Percentiles rank a stretch among this genome's conserved stretches.
Evolutionary conservation across 2,113 vertebrate species (phyloP).

Genomic region (Kobus ellipsiprymnus): DNA sequence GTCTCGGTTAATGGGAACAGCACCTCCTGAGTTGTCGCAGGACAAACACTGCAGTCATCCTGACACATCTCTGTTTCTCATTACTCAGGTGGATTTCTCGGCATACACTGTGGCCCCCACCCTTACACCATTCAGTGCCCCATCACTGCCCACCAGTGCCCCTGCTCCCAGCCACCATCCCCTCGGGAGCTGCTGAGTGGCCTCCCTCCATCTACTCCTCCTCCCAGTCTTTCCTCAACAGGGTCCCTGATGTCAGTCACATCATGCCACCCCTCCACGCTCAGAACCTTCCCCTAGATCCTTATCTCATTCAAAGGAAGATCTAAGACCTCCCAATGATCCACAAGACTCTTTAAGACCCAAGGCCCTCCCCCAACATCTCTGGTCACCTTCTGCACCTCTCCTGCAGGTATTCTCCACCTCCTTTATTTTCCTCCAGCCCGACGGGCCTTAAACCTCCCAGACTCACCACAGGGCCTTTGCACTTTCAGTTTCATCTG

Average conservation of each 20-base stretch:
- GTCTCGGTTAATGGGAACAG: not conserved
- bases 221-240: not conserved
- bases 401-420: not conserved
- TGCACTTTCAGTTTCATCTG: not conserved
- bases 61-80: not conserved
- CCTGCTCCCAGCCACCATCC: not conserved
- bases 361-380: not conserved
- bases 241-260: not conserved
- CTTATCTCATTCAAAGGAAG: not conserved
- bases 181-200: not conserved
- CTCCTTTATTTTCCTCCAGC: not conserved
- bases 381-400: not conserved
- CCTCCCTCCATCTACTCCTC: not conserved
- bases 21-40: not conserved
- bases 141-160: not conserved
- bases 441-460: not conserved
- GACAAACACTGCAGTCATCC: not conserved
- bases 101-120: not conserved
- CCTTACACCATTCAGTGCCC: accelerated
- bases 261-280: not conserved
- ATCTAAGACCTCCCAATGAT: not conserved
- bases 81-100: not conserved
- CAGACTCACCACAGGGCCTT: not conserved
- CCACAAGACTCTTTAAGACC: not conserved
- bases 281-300: not conserved